Conservation (phyloP, 1,140 invertebrate genomes). For the Ips nitidus region DNA sequence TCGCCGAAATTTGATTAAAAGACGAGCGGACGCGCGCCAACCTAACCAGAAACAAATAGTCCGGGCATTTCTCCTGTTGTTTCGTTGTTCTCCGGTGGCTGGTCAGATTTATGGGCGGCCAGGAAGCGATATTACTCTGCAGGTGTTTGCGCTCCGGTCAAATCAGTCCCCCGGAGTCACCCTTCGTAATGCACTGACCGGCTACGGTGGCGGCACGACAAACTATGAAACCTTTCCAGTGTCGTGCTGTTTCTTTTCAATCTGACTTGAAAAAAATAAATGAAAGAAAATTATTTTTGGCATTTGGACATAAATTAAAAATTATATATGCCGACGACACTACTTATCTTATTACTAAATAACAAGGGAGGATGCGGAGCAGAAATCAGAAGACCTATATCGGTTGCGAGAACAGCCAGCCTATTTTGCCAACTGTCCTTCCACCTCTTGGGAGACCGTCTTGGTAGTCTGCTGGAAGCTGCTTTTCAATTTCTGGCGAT, state of each 20-base stretch:
- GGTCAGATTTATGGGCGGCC: slow-evolving; percentile 40
- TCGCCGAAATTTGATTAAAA: too few relatives aligned
- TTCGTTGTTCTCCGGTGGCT: slow-evolving; percentile 16
- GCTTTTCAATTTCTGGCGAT: too few relatives aligned
- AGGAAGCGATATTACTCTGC: slow-evolving; percentile 47
- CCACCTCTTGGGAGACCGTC: too few relatives aligned
- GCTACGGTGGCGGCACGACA: slow-evolving; percentile 32
- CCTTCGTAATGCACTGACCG: slow-evolving; percentile 47
- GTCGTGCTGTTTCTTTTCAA: background rate
- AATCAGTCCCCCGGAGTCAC: slow-evolving; percentile 44
- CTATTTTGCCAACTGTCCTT: too few relatives aligned
- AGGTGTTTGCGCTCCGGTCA: slow-evolving; percentile 44
- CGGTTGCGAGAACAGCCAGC: background rate
- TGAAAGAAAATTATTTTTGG: background rate
- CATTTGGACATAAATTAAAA: too few relatives aligned
- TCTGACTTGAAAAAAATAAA: background rate
- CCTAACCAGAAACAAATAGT: slow-evolving; percentile 7
- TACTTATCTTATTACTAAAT: background rate
- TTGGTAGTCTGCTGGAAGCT: too few relatives aligned
- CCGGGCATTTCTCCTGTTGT: slow-evolving; percentile 21
- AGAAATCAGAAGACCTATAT: background rate
- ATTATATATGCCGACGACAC: background rate
- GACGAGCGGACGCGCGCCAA: too few relatives aligned
- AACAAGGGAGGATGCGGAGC: background rate
- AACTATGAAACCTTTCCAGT: slow-evolving; percentile 11